Evolutionary conservation across 2,888 invertebrate genomes (phyloP), one percentile per base, ranked within the genome.

Genomic region (Dorcus hopei): DNA sequence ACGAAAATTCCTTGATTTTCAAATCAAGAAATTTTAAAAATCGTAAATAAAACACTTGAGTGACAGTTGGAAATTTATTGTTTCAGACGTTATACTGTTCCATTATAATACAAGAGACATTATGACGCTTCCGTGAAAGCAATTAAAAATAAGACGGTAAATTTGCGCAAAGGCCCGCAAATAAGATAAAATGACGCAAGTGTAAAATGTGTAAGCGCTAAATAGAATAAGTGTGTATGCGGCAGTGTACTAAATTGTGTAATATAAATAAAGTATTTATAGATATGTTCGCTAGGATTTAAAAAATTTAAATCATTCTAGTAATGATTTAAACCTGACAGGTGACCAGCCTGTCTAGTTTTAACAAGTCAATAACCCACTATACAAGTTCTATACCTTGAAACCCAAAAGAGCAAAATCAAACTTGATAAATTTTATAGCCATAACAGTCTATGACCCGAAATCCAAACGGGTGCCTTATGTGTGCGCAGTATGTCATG

Each of bases 271-370:
- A 9, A 45, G 26, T 33, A 33, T 33, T 45, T 45, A 55, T 54
- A 47, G 54, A 50, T 54, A 59, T 55, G 52, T 59, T 59, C 54
- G 59, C 59, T 59, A 49, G 56, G 60, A 60, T 60, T 60, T 60
- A 56, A 56, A n/a, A 52, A 60, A 61, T 58, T 54, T 52, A 52
- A 59, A 56, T 38, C 45, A 52, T 38, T 19, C 53, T 48, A n/a
- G 50, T 49, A 45, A 54, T 53, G 61, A 58, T 63, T 65, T 59
- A 64, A 64, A 63, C 59, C 53, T 63, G 68, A 64, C 68, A 72
- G 72, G 62, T 71, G 72, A 72, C 72, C 72, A 72, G 69, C 61
- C 71, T 69, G 67, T 63, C 70, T 61, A 54, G 62, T 60, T 65
- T 67, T 68, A 64, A 67, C 53, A 65, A 68, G 69, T 68, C 68